Evolutionary conservation across 2,113 vertebrate species (phyloP).

Genomic region (Isichthys henryi): DNA sequence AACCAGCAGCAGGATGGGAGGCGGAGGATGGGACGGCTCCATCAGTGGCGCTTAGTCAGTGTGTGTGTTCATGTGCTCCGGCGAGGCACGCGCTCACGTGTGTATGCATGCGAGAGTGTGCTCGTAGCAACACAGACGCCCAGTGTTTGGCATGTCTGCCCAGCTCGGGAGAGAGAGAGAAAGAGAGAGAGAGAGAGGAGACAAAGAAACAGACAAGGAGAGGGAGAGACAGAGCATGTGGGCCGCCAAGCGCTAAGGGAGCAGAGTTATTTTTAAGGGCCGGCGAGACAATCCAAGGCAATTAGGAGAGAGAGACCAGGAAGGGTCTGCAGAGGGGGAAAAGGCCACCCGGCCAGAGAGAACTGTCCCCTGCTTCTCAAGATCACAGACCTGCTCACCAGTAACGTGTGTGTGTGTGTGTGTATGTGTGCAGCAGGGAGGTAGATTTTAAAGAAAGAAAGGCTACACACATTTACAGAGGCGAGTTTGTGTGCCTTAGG

Average conservation of each 20-base stretch:
- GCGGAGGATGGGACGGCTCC: neutral
- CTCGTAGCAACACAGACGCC: neutral
- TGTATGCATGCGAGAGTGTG: neutral
- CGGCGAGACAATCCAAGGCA: neutral
- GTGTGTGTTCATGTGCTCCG: neutral
- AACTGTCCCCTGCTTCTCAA: neutral
- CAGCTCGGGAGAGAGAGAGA: neutral
- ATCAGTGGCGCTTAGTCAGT: constrained; percentile 10
- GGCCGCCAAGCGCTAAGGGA: constrained; percentile 8
- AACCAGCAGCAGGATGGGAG: neutral
- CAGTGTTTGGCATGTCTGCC: neutral
- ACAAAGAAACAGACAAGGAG: constrained; percentile 14
- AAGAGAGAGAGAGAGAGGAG: neutral
- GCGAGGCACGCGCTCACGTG: neutral
- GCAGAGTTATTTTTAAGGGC: constrained; percentile 11
- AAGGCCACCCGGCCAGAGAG: neutral
- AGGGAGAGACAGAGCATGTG: constrained; percentile 20
- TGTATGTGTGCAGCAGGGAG: neutral
- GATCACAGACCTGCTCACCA: neutral
- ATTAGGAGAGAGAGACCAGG: constrained; percentile 7
- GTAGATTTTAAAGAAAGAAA: neutral
- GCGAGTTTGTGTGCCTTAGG: neutral
- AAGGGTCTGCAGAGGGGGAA: neutral
- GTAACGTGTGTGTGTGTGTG: neutral
- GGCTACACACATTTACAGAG: neutral